phyloP scores from a whole-genome alignment of 2,797 vertebrate species.

The Presbytis comata region DNA sequence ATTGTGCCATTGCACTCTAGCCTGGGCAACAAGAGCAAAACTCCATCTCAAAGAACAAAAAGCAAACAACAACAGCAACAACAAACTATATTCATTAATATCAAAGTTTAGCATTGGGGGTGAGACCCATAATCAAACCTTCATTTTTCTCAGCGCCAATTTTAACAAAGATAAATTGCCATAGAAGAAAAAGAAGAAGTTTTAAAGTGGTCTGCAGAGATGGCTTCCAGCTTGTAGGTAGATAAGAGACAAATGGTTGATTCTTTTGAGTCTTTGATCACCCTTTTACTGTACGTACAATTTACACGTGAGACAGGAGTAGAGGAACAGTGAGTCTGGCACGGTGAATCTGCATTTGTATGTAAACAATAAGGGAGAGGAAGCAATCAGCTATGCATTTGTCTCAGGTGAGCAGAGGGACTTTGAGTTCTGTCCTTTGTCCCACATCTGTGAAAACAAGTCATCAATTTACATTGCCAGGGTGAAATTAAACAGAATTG shows the following conservation, averaged over 20 bases:
- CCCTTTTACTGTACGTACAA: too few relatives aligned
- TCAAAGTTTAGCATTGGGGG: background rate
- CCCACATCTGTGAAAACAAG: background rate
- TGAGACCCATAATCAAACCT: slow-evolving; percentile 51
- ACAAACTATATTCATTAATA: background rate
- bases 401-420: background rate
- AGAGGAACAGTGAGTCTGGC: too few relatives aligned
- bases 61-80: too few relatives aligned
- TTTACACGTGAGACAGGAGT: too few relatives aligned
- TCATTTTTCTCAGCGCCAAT: background rate
- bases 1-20: background rate
- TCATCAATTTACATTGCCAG: background rate
- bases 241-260: too few relatives aligned
- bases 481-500: background rate
- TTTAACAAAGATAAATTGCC: background rate
- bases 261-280: too few relatives aligned
- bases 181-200: background rate
- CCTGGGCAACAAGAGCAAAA: background rate
- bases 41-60: background rate
- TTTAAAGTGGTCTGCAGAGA: background rate
- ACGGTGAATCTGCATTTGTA: too few relatives aligned
- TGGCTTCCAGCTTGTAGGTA: too few relatives aligned
- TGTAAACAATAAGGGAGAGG: too few relatives aligned
- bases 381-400: too few relatives aligned
- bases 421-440: background rate